Conservation (phyloP, 2,113 vertebrate species). For the Balaeniceps rex region DNA sequence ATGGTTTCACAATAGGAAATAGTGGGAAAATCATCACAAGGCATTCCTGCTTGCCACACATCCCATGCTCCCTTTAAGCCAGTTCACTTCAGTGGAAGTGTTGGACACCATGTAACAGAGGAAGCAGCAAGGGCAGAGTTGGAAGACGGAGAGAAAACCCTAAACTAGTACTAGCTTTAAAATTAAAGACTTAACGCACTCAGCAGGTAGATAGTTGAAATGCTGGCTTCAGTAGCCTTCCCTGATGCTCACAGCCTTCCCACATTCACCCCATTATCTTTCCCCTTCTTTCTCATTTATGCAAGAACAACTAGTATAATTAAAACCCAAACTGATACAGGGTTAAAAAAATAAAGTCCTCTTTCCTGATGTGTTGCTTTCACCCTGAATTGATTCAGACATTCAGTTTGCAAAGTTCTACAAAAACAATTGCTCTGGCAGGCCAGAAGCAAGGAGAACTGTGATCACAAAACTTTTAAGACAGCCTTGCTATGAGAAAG, state of each 20-base stretch:
- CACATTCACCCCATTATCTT: neutral
- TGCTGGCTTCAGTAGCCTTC: neutral
- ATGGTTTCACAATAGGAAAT: neutral
- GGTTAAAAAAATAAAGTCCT: neutral
- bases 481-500: neutral
- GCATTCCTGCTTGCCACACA: neutral
- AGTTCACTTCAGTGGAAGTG: neutral
- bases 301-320: neutral
- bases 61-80: neutral
- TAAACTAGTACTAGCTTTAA: neutral
- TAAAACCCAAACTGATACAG: neutral
- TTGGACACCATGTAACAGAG: neutral
- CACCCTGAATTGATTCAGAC: neutral
- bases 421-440: neutral
- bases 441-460: neutral
- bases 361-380: neutral
- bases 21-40: neutral
- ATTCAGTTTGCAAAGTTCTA: neutral
- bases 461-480: neutral
- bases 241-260: neutral
- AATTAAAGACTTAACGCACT: neutral
- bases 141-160: neutral
- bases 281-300: neutral
- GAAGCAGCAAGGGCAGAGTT: neutral
- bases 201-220: neutral